These are phyloP conservation scores for Ondatra zibethicus DNA, from an alignment of 2,113 vertebrate species.

Conservation along the genomic window DNA sequence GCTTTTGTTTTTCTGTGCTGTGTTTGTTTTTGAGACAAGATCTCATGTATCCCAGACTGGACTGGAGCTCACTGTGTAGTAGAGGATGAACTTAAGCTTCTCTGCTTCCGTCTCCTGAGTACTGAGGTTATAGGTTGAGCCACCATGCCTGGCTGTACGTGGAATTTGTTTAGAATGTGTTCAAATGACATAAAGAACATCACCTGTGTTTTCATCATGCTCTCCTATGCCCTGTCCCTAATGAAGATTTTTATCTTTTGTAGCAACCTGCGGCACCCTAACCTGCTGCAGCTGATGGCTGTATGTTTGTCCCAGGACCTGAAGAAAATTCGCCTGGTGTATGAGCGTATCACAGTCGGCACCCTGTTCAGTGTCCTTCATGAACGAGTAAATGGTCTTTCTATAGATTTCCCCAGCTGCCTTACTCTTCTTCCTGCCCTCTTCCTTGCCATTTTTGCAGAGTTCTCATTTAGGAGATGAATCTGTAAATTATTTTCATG, in stretches of 20 bases:
- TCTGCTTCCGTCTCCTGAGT: not conserved
- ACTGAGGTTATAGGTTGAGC: not conserved
- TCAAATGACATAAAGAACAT: not conserved
- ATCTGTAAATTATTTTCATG: not conserved
- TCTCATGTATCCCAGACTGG: not conserved
- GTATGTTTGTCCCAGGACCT: conserved; percentile 86
- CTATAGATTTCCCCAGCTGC: not conserved
- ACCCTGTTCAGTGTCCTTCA: conserved; percentile 89
- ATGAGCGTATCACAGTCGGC: conserved; percentile 86
- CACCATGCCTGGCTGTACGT: not conserved
- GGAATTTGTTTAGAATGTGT: not conserved
- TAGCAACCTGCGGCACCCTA: conserved; percentile 87
- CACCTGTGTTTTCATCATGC: not conserved
- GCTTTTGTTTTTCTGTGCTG: not conserved
- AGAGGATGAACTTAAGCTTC: not conserved
- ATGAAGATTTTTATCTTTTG: conserved; percentile 38
- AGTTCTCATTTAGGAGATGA: not conserved
- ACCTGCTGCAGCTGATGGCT: conserved; percentile 88
- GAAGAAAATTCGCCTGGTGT: conserved; percentile 85
- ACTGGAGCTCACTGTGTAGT: not conserved
- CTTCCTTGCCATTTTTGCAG: not conserved
- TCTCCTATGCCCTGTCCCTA: not conserved
- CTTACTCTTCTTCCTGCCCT: not conserved
- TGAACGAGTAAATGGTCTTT: conserved; percentile 83
- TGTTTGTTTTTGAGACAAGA: not conserved